phyloP scores from a whole-genome alignment of 2,797 vertebrate genomes.

The Malurus splendens region DNA sequence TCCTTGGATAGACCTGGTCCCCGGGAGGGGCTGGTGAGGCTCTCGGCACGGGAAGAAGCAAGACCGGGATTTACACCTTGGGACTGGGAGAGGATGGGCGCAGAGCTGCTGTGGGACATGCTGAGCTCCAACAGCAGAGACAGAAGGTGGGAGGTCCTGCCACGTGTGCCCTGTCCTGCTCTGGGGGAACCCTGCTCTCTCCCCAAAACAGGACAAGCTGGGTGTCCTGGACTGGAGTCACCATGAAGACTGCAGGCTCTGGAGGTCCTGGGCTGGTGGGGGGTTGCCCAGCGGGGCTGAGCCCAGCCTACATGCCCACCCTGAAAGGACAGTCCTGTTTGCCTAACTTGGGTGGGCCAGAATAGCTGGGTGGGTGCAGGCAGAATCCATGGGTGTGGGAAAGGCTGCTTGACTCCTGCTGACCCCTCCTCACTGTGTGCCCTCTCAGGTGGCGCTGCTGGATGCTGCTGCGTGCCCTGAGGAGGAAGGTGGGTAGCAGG shows the following conservation, averaged over 20 bases:
- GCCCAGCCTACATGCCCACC: too few relatives aligned
- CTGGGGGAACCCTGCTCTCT: rapidly evolving
- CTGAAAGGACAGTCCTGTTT: background rate
- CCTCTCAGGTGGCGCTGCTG: conserved; percentile 5
- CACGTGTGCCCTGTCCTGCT: background rate
- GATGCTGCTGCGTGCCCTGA: background rate
- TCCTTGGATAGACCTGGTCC: background rate
- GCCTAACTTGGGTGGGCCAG: rapidly evolving
- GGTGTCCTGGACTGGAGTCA: background rate
- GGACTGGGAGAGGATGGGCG: rapidly evolving
- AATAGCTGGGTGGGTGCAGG: background rate
- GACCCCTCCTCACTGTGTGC: background rate
- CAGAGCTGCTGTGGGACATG: rapidly evolving
- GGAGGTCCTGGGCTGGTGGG: background rate
- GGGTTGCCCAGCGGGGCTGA: background rate
- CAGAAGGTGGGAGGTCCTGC: background rate
- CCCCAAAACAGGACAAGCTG: background rate
- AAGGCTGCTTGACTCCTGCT: background rate
- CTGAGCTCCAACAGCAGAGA: background rate
- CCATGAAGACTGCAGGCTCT: background rate
- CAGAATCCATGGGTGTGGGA: background rate
- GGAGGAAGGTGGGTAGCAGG: conserved; percentile 46
- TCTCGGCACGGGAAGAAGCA: background rate
- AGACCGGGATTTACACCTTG: background rate
- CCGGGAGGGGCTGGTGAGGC: background rate